These are phyloP conservation scores for Oncopeltus fasciatus DNA, from an alignment of 1,140 invertebrate species.

Conservation along the genomic window DNA sequence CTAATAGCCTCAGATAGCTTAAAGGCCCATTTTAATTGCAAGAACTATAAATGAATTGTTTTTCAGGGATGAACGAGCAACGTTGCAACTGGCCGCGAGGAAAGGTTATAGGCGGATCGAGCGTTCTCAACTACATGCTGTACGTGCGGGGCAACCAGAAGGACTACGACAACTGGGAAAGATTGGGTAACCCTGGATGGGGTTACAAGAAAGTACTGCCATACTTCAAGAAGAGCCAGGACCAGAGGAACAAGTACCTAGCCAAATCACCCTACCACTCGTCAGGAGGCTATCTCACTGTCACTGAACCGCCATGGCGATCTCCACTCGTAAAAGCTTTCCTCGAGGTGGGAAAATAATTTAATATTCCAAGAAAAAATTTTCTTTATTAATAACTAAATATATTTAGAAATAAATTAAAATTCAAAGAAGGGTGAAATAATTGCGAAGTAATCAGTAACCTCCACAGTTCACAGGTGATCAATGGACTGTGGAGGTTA, in stretches of 20 bases:
- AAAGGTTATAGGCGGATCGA: conserved; percentile 76
- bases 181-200: conserved; percentile 75
- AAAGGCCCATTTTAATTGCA: too few species aligned
- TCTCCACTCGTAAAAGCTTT: background rate
- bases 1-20: too few species aligned
- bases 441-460: too few species aligned
- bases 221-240: background rate
- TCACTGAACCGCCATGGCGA: background rate
- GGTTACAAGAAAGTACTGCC: conserved; percentile 50
- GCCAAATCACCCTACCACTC: background rate
- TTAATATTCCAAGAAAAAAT: too few species aligned
- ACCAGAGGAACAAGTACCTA: background rate
- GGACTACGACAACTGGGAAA: conserved; percentile 85
- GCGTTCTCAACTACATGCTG: conserved; percentile 88
- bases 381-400: too few species aligned
- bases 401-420: too few species aligned
- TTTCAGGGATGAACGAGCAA: conserved; percentile 33
- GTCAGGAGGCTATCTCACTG: background rate
- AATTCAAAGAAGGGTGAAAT: too few species aligned
- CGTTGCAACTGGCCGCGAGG: conserved; percentile 72
- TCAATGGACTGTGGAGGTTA: too few species aligned
- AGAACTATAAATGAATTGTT: too few species aligned
- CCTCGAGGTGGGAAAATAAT: too few species aligned
- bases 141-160: conserved; percentile 71
- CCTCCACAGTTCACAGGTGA: too few species aligned